Conservation (phyloP, 2,888 invertebrate species). For the Zonitis immaculata region DNA sequence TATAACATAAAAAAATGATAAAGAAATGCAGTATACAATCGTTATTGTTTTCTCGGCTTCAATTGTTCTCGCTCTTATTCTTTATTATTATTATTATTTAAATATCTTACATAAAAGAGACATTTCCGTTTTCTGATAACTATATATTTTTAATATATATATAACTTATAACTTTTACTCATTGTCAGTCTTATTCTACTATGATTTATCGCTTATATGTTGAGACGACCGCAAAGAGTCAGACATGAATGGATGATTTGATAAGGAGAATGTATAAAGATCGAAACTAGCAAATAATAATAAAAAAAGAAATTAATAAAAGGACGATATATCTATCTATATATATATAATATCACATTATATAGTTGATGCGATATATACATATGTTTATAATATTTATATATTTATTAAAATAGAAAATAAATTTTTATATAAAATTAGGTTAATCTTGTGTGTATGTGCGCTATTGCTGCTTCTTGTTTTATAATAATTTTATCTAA, state of each 20-base stretch:
- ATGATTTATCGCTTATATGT: slow-evolving; percentile 17
- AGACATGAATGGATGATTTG: slow-evolving; percentile 16
- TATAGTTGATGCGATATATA: too few relatives aligned
- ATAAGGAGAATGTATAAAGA: slow-evolving; percentile 9
- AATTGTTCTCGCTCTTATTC: slow-evolving; percentile 19
- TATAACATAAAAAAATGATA: slow-evolving; percentile 10
- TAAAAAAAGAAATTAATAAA: not conserved
- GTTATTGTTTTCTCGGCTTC: slow-evolving; percentile 7
- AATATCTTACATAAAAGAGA: slow-evolving; percentile 19
- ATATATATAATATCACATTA: too few relatives aligned
- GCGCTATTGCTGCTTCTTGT: not conserved
- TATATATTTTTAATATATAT: too few relatives aligned
- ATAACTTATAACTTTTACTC: not conserved
- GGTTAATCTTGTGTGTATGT: slow-evolving; percentile 32
- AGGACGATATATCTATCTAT: too few relatives aligned
- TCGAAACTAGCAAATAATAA: not conserved
- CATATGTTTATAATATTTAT: too few relatives aligned
- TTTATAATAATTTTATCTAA: slow-evolving; percentile 17
- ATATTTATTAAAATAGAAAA: too few relatives aligned
- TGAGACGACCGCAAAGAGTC: slow-evolving; percentile 2
- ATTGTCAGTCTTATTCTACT: not conserved
- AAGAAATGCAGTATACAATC: too few relatives aligned
- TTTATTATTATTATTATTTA: too few relatives aligned
- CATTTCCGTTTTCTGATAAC: slow-evolving; percentile 20
- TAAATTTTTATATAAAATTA: too few relatives aligned